These are phyloP conservation scores for Danaus plexippus DNA, from an alignment of 1,140 invertebrate species.

Conservation along the genomic window DNA sequence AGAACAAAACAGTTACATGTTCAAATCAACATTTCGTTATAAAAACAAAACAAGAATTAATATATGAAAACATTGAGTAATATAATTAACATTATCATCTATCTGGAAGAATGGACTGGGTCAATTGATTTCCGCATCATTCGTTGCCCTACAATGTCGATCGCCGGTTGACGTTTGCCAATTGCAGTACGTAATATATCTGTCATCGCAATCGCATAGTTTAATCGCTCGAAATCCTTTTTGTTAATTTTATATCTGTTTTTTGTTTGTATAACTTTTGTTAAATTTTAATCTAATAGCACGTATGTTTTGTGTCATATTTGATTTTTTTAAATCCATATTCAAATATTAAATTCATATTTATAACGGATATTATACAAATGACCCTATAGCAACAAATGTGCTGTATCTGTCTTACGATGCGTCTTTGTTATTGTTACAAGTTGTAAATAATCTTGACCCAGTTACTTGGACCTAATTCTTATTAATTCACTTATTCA, in stretches of 20 bases:
- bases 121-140: constrained; percentile 43
- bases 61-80: constrained; percentile 1
- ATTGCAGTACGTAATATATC: constrained; percentile 4
- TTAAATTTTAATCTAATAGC: too few relatives aligned
- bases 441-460: constrained; percentile 45
- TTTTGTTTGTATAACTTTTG: too few relatives aligned
- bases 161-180: constrained; percentile 24
- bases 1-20: not conserved
- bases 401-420: constrained; percentile 5
- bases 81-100: constrained; percentile 32
- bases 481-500: constrained; percentile 41
- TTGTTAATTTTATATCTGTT: too few relatives aligned
- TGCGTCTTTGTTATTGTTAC: constrained; percentile 31
- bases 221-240: too few relatives aligned
- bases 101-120: constrained; percentile 38
- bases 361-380: too few relatives aligned
- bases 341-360: too few relatives aligned
- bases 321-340: too few relatives aligned
- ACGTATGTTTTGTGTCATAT: too few relatives aligned
- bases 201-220: too few relatives aligned
- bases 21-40: not conserved
- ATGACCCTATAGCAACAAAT: too few relatives aligned
- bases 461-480: constrained; percentile 41
- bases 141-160: constrained; percentile 28
- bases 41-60: constrained; percentile 1